Conservation (phyloP, 2,113 vertebrate genomes). For the Corythoichthys haematopterus region DNA sequence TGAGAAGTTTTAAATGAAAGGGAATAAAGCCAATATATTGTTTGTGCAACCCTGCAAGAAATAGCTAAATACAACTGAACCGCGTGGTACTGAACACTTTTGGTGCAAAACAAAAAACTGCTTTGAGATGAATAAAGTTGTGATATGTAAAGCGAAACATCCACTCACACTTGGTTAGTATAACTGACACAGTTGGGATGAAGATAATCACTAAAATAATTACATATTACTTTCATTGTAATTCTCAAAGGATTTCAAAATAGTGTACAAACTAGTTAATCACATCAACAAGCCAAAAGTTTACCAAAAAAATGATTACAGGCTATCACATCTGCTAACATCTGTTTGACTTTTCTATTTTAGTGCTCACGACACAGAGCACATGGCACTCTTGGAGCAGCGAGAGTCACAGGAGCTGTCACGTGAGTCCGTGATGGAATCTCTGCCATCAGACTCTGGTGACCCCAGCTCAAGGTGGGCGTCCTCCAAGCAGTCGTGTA, state of each 20-base stretch:
- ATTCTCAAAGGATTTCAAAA: background rate
- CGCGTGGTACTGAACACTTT: slow-evolving; percentile 21
- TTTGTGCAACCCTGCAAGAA: slow-evolving; percentile 24
- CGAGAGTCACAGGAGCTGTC: slow-evolving; percentile 58
- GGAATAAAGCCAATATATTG: background rate
- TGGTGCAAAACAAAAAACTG: background rate
- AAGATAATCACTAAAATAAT: background rate
- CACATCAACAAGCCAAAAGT: background rate
- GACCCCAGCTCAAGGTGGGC: slow-evolving; percentile 52
- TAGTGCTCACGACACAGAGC: slow-evolving; percentile 51
- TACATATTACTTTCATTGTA: background rate
- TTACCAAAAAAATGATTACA: slow-evolving; percentile 10
- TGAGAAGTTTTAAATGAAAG: slow-evolving; percentile 29
- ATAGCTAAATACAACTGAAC: slow-evolving; percentile 6
- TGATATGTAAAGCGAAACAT: slow-evolving; percentile 1
- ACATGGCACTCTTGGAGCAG: slow-evolving; percentile 66
- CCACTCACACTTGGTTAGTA: background rate
- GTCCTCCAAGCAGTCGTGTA: slow-evolving; percentile 61
- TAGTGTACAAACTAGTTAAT: background rate
- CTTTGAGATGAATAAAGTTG: slow-evolving; percentile 3
- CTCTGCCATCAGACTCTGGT: slow-evolving; percentile 47
- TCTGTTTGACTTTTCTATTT: background rate
- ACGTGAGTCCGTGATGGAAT: slow-evolving; percentile 58
- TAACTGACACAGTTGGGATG: background rate
- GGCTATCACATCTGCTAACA: background rate